Base-by-base conservation (phyloP, 2,113 vertebrate genomes). In the Seriola quinqueradiata region DNA sequence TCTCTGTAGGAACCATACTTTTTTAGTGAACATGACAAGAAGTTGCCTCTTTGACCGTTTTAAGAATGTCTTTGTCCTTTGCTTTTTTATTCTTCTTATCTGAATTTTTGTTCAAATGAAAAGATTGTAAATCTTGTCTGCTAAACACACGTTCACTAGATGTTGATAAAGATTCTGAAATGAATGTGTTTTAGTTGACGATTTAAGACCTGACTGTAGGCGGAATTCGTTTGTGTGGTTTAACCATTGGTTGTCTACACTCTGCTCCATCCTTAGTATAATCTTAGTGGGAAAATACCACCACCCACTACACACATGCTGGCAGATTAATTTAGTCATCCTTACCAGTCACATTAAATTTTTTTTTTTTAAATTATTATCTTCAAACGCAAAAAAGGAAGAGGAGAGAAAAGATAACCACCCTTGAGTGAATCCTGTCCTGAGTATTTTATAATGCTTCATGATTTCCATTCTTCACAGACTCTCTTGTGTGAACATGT, bases 261-360 rank as follows among this genome's bases (percentile, higher is more conserved):
- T 17, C 28, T 34, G 28, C 16, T 38, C 44, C 64, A 16, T 74
- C 57, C 34, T 63, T 52, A 21, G 64, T 61, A 5, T 55, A n/a
- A 23, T 74, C 48, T 63, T 57, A 38, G 57, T 57, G 55, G 75
- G 57, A 74, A 84, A 73, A 68, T 68, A 59, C 60, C 44, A 60
- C 40, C 59, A 73, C 63, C 75, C 21, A 19, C 82, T 10, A 23
- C 64, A 12, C 28, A 69, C 76, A 63, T 60, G 44, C 21, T 55
- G 23, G 54, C 34, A 55, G 57, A 48, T 57, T 13, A 44, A 12
- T 54, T 36, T 70, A 55, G 38, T 75, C 58, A 71, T 70, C 50
- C 34, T 58, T 14, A 23, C 10, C 17, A 55, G 36, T 9, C 25
- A 38, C 55, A 28, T 44, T 44, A 10, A 19, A 10, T 13, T 3